phyloP scores from a whole-genome alignment of 2,113 vertebrate species.

The Tichodroma muraria region DNA sequence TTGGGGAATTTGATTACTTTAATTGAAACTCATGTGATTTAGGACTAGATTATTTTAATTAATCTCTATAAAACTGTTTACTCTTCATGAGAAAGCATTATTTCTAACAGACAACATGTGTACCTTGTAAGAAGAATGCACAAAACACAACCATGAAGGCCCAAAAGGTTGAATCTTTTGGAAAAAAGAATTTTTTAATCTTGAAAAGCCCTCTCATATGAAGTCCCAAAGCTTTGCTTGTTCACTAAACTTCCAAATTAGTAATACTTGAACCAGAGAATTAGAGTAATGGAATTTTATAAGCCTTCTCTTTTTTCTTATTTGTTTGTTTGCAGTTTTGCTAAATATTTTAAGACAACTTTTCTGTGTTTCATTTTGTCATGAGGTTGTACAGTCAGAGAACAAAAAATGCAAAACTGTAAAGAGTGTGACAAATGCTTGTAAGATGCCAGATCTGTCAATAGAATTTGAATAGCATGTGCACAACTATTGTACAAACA shows the following conservation, averaged over 20 bases:
- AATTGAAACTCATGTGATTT: background rate
- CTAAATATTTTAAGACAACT: background rate
- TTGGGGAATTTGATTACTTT: background rate
- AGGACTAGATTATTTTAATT: background rate
- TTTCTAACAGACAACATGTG: background rate
- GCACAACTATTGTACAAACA: background rate
- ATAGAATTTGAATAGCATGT: background rate
- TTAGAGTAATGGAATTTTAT: background rate
- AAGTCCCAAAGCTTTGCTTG: background rate
- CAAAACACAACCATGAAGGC: background rate
- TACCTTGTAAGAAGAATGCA: background rate
- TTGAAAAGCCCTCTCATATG: background rate
- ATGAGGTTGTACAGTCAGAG: background rate
- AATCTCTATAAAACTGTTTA: background rate
- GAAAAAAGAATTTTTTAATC: background rate
- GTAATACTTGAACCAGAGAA: background rate
- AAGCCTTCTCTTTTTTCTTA: background rate
- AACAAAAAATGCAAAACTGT: background rate
- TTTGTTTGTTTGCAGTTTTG: background rate
- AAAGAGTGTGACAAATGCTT: background rate
- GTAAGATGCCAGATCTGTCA: background rate
- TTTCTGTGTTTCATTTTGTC: background rate
- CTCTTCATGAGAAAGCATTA: background rate
- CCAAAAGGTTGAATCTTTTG: background rate
- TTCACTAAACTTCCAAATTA: background rate